Evolutionary conservation across 1,140 invertebrate genomes (phyloP).

Genomic region (silkworm (Bombyx mori)): ASM3026992v2 NC_085110.1:10950001-10950500

Average conservation of each 20-base stretch:
- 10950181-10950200: constrained; percentile 49
- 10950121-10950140: constrained; percentile 49
- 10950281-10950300: not conserved
- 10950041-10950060: constrained; percentile 59
- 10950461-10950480: constrained; percentile 45
- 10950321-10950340: too few relatives aligned
- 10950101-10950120: constrained; percentile 26
- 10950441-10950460: constrained; percentile 35
- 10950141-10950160: constrained; percentile 57
- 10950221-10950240: not conserved
- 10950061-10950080: constrained; percentile 53
- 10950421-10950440: constrained; percentile 21
- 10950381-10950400: too few relatives aligned
- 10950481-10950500: constrained; percentile 51
- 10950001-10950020: constrained; percentile 38
- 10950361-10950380: too few relatives aligned
- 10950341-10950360: too few relatives aligned
- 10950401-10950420: too few relatives aligned
- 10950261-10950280: not conserved
- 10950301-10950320: too few relatives aligned
- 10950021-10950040: constrained; percentile 64
- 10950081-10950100: constrained; percentile 48
- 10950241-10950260: not conserved
- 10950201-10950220: constrained; percentile 40
- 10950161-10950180: constrained; percentile 48